A percentile compares a stretch with the other conserved stretches of the same genome.
Evolutionary conservation across 2,888 invertebrate genomes (phyloP).

Genomic region (Conchocele bisecta): DNA sequence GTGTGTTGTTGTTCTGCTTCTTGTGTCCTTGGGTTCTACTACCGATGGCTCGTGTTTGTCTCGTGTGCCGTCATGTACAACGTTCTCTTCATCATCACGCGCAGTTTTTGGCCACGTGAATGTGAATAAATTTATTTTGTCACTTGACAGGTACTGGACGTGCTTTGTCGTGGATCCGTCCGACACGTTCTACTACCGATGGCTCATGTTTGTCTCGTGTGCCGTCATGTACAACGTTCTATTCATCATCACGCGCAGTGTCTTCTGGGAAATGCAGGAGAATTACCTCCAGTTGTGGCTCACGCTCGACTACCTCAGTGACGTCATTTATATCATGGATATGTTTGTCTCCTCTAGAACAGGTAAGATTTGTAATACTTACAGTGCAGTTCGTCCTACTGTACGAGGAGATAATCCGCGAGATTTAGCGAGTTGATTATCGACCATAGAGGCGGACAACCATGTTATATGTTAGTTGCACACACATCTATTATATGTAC

Average conservation of each 20-base stretch:
- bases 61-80: constrained; percentile 96
- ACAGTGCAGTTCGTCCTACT: too few species aligned
- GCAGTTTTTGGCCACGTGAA: too few species aligned
- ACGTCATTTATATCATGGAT: constrained; percentile 93
- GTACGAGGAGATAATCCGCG: too few species aligned
- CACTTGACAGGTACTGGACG: constrained; percentile 76
- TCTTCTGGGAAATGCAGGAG: constrained; percentile 96
- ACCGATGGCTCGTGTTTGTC: constrained; percentile 95
- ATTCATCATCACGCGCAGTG: constrained; percentile 94
- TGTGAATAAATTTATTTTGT: too few species aligned
- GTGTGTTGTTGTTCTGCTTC: too few species aligned
- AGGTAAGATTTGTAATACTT: constrained; percentile 85
- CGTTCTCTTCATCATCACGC: constrained; percentile 93
- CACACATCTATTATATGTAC: too few species aligned
- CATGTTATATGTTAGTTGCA: too few species aligned
- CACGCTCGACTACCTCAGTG: constrained; percentile 92
- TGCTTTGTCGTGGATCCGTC: constrained; percentile 88
- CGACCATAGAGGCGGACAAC: too few species aligned
- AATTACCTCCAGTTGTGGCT: constrained; percentile 89
- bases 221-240: constrained; percentile 96
- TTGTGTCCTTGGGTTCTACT: too few species aligned
- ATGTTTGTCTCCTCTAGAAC: constrained; percentile 94
- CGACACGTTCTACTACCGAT: constrained; percentile 92
- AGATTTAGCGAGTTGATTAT: too few species aligned
- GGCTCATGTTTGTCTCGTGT: constrained; percentile 93